A percentile compares a stretch with the other conserved stretches of the same genome.
These are phyloP conservation scores for Eupithecia dodoneata DNA, from an alignment of 2,888 invertebrate species.

Conservation along the genomic window DNA sequence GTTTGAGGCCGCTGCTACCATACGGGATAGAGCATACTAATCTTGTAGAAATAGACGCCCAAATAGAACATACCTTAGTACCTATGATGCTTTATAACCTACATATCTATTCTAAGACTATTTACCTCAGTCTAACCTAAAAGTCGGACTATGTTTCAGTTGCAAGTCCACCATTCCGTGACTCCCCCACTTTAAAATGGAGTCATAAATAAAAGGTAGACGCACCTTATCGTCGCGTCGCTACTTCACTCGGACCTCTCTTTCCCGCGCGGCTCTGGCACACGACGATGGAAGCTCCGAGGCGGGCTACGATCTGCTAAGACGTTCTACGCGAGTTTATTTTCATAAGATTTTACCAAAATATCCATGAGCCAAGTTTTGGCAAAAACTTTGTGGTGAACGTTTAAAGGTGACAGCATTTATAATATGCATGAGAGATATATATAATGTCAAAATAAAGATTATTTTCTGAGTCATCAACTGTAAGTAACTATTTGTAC, in stretches of 20 bases:
- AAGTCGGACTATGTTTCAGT: background rate
- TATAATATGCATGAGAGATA: background rate
- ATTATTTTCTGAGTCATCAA: background rate
- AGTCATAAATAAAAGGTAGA: constrained; percentile 82
- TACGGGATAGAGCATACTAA: too few species aligned
- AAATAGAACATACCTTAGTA: too few species aligned
- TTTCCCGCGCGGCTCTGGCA: constrained; percentile 21
- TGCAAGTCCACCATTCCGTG: constrained; percentile 65
- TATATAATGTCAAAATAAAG: too few species aligned
- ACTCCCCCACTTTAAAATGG: constrained; percentile 80
- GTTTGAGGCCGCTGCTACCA: background rate
- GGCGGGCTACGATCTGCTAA: background rate
- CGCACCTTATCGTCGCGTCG: constrained; percentile 70
- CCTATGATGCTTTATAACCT: too few species aligned
- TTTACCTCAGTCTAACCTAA: background rate
- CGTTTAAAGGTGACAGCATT: background rate
- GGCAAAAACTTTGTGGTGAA: background rate
- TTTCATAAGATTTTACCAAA: background rate
- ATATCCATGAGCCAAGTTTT: background rate
- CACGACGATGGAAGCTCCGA: background rate
- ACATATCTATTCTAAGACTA: background rate
- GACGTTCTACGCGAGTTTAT: background rate
- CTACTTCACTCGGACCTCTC: constrained; percentile 65
- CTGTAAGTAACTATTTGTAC: background rate
- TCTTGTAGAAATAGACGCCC: too few species aligned